Percentiles rank a stretch among this genome's conserved stretches.
Evolutionary conservation across 2,113 vertebrate species (phyloP).

Genomic region (Dunckerocampus dactyliophorus): DNA sequence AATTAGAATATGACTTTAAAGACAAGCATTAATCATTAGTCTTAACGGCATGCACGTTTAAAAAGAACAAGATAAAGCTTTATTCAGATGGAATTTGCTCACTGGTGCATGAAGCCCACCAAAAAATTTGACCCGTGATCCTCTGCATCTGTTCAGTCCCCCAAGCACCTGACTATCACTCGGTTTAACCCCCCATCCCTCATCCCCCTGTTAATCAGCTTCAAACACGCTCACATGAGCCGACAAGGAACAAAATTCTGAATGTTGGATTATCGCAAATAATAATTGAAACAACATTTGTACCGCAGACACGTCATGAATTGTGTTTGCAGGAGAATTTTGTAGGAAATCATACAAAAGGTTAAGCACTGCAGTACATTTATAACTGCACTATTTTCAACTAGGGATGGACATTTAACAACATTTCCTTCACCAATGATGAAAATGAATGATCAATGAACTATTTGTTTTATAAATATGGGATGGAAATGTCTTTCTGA

Average conservation of each 20-base stretch:
- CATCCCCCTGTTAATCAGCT: neutral
- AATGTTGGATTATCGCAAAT: neutral
- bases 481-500: too few relatives aligned
- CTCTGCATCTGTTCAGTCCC: neutral
- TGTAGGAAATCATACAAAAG: neutral
- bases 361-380: neutral
- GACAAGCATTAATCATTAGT: neutral
- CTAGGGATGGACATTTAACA: too few relatives aligned
- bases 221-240: too few relatives aligned
- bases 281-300: slow-evolving; percentile 1
- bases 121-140: neutral
- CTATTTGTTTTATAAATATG: too few relatives aligned
- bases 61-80: neutral
- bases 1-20: slow-evolving; percentile 27
- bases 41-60: neutral
- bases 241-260: neutral
- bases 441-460: too few relatives aligned
- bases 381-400: neutral
- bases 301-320: neutral
- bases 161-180: neutral
- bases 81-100: neutral
- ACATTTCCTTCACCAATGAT: neutral
- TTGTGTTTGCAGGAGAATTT: neutral
- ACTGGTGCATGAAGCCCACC: neutral
- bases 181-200: neutral